Evolutionary conservation across 2,113 vertebrate species (phyloP).

Genomic region (Corythornis cristatus): DNA sequence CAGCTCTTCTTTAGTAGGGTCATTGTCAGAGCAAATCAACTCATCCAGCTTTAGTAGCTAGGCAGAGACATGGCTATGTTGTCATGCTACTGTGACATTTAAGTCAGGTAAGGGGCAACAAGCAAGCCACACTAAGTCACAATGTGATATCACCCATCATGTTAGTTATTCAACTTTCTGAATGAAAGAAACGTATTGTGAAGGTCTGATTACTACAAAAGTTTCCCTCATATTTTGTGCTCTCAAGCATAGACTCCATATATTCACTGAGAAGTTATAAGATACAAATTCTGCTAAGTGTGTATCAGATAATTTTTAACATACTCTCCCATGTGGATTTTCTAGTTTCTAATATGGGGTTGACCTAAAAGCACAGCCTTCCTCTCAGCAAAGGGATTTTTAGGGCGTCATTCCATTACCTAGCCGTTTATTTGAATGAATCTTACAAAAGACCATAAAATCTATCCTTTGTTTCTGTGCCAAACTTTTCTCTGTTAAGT

Average conservation of each 20-base stretch:
- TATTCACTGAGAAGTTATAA: not conserved
- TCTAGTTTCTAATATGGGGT: not conserved
- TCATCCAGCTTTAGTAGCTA: not conserved
- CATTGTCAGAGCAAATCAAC: not conserved
- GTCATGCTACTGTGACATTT: not conserved
- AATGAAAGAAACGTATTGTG: not conserved
- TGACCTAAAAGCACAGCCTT: constrained; percentile 11
- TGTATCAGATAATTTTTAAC: not conserved
- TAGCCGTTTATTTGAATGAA: not conserved
- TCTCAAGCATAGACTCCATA: not conserved
- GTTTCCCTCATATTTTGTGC: not conserved
- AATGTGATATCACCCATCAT: accelerated
- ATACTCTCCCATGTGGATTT: not conserved
- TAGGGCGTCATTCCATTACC: not conserved
- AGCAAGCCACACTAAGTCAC: not conserved
- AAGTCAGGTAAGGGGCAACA: not conserved
- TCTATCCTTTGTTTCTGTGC: not conserved
- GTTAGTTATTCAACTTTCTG: not conserved
- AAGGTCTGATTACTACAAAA: not conserved
- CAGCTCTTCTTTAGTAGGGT: not conserved
- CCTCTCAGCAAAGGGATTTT: not conserved
- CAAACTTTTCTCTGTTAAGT: not conserved
- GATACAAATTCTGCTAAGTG: not conserved
- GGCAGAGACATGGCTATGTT: not conserved
- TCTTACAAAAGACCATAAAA: not conserved